Evolutionary conservation across 1,140 invertebrate species (phyloP).

Genomic region (Drosophila sulfurigaster): DNA sequence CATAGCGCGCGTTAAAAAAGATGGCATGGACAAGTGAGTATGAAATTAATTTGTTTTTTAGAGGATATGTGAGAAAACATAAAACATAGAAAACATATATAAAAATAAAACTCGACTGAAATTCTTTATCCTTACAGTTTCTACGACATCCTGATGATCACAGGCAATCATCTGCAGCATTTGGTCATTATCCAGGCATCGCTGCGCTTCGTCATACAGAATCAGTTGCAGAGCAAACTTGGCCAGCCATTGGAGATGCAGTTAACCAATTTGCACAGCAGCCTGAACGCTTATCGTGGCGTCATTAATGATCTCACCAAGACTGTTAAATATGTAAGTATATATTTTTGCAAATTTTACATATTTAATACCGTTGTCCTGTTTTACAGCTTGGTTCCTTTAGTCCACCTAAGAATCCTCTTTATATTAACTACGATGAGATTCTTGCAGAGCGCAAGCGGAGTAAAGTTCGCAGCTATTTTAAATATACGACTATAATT

Average conservation of each 20-base stretch:
- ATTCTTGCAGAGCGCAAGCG: slow-evolving; percentile 74
- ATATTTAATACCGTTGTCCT: neutral
- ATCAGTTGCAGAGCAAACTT: slow-evolving; percentile 45
- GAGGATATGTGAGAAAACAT: neutral
- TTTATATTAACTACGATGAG: slow-evolving; percentile 78
- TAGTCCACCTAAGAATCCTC: slow-evolving; percentile 69
- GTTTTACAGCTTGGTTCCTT: slow-evolving; percentile 69
- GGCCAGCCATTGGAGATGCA: slow-evolving; percentile 52
- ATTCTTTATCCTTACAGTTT: slow-evolving; percentile 54
- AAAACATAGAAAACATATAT: too few species aligned
- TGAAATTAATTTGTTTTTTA: neutral
- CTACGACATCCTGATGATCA: slow-evolving; percentile 79
- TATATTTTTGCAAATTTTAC: neutral
- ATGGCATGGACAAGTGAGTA: slow-evolving; percentile 71
- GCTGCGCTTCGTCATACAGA: slow-evolving; percentile 61
- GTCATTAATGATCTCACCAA: slow-evolving; percentile 60
- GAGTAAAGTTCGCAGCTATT: slow-evolving; percentile 66
- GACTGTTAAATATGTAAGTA: slow-evolving; percentile 77
- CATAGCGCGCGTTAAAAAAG: slow-evolving; percentile 62
- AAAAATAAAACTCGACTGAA: too few species aligned
- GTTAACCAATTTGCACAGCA: slow-evolving; percentile 49
- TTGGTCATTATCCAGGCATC: slow-evolving; percentile 74
- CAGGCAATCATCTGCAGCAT: slow-evolving; percentile 80
- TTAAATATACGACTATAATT: slow-evolving; percentile 77
- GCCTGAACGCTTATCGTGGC: slow-evolving; percentile 51